Evolutionary conservation across 2,113 vertebrate species (phyloP).

Genomic region (Dicrurus megarhynchus): DNA sequence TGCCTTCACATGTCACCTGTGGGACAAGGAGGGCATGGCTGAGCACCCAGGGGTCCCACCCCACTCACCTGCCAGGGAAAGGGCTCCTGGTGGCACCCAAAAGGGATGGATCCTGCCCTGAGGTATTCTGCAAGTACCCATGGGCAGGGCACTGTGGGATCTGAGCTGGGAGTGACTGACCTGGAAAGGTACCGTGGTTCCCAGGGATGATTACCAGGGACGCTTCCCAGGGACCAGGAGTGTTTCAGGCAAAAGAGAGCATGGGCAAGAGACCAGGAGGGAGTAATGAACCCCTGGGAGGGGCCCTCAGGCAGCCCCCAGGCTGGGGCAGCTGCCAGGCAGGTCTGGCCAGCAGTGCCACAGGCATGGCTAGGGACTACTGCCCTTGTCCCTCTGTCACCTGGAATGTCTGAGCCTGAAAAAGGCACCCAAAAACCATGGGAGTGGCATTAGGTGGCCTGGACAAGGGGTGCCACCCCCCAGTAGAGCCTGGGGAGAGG

Average conservation of each 20-base stretch:
- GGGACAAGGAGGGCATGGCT: constrained; percentile 2
- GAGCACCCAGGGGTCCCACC: background rate
- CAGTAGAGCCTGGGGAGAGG: background rate
- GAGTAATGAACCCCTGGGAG: background rate
- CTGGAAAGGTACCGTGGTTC: fast-evolving
- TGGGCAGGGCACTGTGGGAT: background rate
- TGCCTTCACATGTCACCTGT: constrained; percentile 77
- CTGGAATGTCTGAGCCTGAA: background rate
- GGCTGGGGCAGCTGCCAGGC: background rate
- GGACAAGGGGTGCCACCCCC: background rate
- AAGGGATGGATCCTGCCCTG: fast-evolving
- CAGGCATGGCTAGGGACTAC: background rate
- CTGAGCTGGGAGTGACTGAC: background rate
- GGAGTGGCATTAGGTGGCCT: background rate
- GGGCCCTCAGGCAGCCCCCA: background rate
- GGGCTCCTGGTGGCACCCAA: background rate
- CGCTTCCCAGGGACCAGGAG: fast-evolving
- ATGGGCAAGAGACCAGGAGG: background rate
- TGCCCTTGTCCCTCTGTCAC: background rate
- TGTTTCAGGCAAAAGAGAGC: background rate
- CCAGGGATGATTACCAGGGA: fast-evolving
- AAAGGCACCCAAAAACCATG: fast-evolving
- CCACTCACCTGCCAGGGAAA: background rate
- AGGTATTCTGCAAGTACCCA: background rate
- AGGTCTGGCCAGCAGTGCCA: background rate